phyloP scores from a whole-genome alignment of 2,113 vertebrate genomes.

The Phalacrocorax aristotelis region DNA sequence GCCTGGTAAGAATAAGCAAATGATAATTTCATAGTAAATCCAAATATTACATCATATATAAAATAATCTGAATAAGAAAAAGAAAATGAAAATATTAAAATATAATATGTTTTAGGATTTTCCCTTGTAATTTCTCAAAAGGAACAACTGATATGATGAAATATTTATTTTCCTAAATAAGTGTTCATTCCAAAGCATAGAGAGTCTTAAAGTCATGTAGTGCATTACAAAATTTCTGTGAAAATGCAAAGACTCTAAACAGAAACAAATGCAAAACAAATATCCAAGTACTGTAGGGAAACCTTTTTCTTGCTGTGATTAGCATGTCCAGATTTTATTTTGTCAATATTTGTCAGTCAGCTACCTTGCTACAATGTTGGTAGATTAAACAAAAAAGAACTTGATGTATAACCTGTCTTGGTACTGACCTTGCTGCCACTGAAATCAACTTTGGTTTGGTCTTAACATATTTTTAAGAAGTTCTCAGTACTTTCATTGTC shows the following conservation, averaged over 20 bases:
- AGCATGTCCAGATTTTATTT: not conserved
- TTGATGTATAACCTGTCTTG: not conserved
- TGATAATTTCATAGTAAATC: not conserved
- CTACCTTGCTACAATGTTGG: not conserved
- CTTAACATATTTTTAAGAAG: not conserved
- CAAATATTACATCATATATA: not conserved
- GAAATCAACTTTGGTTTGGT: not conserved
- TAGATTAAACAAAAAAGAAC: not conserved
- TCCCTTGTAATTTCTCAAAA: not conserved
- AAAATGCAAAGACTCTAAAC: not conserved
- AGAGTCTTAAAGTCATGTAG: not conserved
- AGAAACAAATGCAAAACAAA: not conserved
- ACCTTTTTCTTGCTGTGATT: not conserved
- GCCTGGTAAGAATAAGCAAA: not conserved
- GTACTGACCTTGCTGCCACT: not conserved
- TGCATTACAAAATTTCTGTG: not conserved
- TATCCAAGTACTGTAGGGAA: not conserved
- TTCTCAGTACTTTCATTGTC: not conserved
- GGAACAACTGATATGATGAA: not conserved
- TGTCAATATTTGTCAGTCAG: not conserved
- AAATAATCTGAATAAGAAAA: not conserved
- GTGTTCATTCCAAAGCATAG: not conserved
- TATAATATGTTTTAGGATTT: not conserved
- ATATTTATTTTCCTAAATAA: not conserved
- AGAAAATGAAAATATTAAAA: not conserved